phyloP scores from a whole-genome alignment of 1,140 invertebrate species.

The Anoplolepis gracilipes region DNA sequence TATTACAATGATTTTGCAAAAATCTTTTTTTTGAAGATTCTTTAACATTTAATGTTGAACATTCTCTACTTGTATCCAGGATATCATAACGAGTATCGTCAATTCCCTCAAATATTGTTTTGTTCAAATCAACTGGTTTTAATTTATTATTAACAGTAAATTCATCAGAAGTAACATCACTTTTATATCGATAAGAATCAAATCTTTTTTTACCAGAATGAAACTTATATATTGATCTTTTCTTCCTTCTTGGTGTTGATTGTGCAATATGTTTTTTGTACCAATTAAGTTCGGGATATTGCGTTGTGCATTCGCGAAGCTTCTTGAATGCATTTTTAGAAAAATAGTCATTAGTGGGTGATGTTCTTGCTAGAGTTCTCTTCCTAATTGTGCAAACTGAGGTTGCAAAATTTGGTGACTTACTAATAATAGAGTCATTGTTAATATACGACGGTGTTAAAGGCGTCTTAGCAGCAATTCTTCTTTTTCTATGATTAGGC shows the following conservation, averaged over 20 bases:
- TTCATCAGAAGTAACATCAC: slow-evolving; percentile 20
- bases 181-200: slow-evolving; percentile 12
- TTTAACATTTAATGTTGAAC: neutral
- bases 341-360: neutral
- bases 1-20: slow-evolving; percentile 37
- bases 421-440: slow-evolving; percentile 59
- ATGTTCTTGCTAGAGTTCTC: slow-evolving; percentile 4
- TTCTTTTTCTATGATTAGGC: slow-evolving; percentile 24
- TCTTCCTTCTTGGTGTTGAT: slow-evolving; percentile 68
- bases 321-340: slow-evolving; percentile 16
- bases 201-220: slow-evolving; percentile 16
- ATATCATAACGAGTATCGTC: neutral
- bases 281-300: slow-evolving; percentile 31
- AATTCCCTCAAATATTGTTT: slow-evolving; percentile 15
- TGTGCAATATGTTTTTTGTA: slow-evolving; percentile 49
- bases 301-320: slow-evolving; percentile 20
- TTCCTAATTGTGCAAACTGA: neutral
- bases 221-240: slow-evolving; percentile 37
- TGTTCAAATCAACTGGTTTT: slow-evolving; percentile 19
- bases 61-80: neutral
- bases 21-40: slow-evolving; percentile 24
- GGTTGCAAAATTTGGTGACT: slow-evolving; percentile 57
- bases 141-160: slow-evolving; percentile 5
- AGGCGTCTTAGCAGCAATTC: slow-evolving; percentile 29
- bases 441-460: slow-evolving; percentile 20